Base-by-base conservation (phyloP, 2,888 invertebrate genomes). In the Nomada lathburiana region DNA sequence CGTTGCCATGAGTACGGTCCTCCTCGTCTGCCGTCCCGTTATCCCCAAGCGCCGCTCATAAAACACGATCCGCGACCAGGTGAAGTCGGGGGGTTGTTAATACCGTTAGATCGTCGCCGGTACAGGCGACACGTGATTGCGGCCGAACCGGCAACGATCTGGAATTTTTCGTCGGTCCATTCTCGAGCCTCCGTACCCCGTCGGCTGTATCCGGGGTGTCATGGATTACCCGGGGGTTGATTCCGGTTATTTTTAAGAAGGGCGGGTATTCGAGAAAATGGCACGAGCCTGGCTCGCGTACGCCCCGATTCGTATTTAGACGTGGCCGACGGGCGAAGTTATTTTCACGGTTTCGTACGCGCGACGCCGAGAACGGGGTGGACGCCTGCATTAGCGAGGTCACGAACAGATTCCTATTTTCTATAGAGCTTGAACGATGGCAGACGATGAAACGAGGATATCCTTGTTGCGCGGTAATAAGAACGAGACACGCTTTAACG, bases 1-100 rank as follows among this genome's bases (percentile, higher is more conserved):
- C 88, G 76, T 84, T 87, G 85, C 89, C 90, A 89, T 91, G 91
- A 91, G 88, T 89, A 86, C 81, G 87, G 80, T 86, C 87, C 77
- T 81, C 79, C 23, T 76, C 83, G 75, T 83, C 81, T 76, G 76
- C 80, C 70, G 26, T 60, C 11, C 18, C 36, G 53, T 57, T 65
- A 26, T 70, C 64, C 44, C 29, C 36, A 62, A 64, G 36, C 64
- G 69, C 53, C 53, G 23, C 36, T 50, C 55, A 64, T 16, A 63
- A 82, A 57, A 76, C 74, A 20, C 73, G 77, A 36, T 69, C 70
- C 63, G 77, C 83, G 64, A 76, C 70, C 64, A 83, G 86, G 72
- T 83, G 86, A 86, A 85, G 78, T 44, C 64, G 60, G 69, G 69
- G 60, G 65, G 72, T 69, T 44, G 64, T 55, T 59, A 18, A 7